These are phyloP conservation scores for Zelostemma sp. DNA, from an alignment of 1,140 invertebrate genomes.

Conservation along the genomic window DNA sequence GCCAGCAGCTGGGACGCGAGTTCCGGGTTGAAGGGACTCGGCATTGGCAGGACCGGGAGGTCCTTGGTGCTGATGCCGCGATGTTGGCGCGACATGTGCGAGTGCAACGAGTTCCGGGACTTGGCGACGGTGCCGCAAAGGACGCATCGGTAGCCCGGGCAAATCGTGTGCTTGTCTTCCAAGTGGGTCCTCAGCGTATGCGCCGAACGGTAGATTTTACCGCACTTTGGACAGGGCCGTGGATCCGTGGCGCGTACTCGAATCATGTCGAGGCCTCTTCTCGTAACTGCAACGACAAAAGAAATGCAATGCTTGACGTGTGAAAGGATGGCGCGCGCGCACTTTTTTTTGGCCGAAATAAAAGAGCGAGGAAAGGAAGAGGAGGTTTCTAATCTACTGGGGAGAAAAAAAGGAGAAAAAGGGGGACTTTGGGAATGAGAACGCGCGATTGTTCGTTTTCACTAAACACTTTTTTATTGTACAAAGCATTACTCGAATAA, in stretches of 20 bases:
- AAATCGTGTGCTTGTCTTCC: conserved; percentile 93
- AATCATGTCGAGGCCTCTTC: conserved; percentile 84
- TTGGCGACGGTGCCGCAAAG: conserved; percentile 93
- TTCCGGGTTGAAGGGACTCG: conserved; percentile 89
- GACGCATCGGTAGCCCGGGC: conserved; percentile 91
- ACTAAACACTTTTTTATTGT: conserved; percentile 67
- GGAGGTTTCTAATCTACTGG: neutral
- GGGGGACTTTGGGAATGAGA: neutral
- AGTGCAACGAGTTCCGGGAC: conserved; percentile 89
- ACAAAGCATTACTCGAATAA: conserved; percentile 60
- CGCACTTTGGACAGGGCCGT: conserved; percentile 90
- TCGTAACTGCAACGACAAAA: conserved; percentile 72
- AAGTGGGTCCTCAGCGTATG: conserved; percentile 91
- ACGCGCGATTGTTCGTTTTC: conserved; percentile 21
- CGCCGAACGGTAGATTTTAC: conserved; percentile 92
- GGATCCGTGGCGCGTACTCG: conserved; percentile 91
- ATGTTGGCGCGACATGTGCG: conserved; percentile 93
- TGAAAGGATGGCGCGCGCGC: too few relatives aligned
- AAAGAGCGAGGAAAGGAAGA: too few relatives aligned
- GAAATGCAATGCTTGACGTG: too few relatives aligned
- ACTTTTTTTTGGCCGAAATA: too few relatives aligned
- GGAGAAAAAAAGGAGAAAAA: too few relatives aligned
- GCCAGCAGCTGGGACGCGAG: conserved; percentile 83
- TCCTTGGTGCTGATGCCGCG: conserved; percentile 93
- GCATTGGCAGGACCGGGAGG: conserved; percentile 90